Percentiles rank a stretch among this genome's conserved stretches.
These are phyloP conservation scores for Colinus virginianus DNA, from an alignment of 2,113 vertebrate species.

Conservation along the genomic window DNA sequence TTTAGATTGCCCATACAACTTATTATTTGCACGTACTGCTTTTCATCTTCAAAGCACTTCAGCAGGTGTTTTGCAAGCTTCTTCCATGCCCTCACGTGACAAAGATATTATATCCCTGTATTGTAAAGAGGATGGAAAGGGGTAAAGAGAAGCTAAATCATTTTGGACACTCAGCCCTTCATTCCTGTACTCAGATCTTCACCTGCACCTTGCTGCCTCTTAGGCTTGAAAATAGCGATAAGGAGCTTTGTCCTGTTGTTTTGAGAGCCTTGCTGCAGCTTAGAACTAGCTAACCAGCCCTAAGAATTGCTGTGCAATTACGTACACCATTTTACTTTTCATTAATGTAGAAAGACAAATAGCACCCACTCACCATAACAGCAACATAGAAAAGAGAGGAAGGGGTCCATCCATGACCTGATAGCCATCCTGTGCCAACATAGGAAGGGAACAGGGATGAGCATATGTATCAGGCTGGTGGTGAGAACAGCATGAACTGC, in stretches of 20 bases:
- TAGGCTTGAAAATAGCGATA: background rate
- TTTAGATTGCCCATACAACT: background rate
- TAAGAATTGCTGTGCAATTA: no score
- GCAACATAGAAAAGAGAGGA: background rate
- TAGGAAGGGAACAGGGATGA: background rate
- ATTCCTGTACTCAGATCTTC: background rate
- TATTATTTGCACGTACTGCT: background rate
- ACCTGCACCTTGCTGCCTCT: background rate
- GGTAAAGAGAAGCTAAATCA: background rate
- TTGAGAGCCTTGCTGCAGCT: background rate
- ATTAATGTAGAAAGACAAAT: background rate
- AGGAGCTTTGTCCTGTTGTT: background rate
- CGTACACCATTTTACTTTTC: background rate
- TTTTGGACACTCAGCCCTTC: background rate
- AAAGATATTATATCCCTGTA: background rate
- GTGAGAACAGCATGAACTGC: background rate
- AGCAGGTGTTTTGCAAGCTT: background rate
- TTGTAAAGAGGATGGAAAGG: background rate
- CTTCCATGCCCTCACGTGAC: background rate
- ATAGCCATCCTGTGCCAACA: rapidly evolving
- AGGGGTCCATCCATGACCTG: background rate
- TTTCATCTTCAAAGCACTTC: conserved; percentile 7
- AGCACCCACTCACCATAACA: background rate
- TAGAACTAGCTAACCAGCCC: background rate
- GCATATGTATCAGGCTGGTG: background rate